Percentiles rank a stretch among this genome's conserved stretches.
Evolutionary conservation across 1,140 invertebrate species (phyloP).

Genomic region (Drosophila lowei): DNA sequence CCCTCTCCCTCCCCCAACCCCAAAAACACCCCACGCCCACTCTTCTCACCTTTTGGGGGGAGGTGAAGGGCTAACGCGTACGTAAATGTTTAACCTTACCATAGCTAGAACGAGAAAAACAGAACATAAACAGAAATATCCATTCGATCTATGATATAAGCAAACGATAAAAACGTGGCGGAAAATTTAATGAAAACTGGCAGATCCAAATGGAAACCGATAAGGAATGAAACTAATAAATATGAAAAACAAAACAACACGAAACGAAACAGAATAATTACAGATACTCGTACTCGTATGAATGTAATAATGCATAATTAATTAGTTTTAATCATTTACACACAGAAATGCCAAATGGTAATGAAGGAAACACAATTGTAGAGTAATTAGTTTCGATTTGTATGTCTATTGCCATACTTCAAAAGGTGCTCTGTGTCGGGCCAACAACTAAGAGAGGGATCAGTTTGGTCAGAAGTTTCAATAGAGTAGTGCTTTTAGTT

Average conservation of each 20-base stretch:
- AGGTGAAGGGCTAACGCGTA: conserved; percentile 26
- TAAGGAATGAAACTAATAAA: neutral
- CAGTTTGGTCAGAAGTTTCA: no score
- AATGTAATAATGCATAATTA: conserved; percentile 26
- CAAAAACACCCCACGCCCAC: conserved; percentile 1
- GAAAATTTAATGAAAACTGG: conserved; percentile 8
- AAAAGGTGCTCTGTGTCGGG: no score
- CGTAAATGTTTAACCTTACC: conserved; percentile 38
- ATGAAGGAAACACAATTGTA: conserved; percentile 26
- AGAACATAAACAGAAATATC: conserved; percentile 5
- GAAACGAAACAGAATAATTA: conserved; percentile 3
- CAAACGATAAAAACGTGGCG: neutral
- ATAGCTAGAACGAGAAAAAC: conserved; percentile 10
- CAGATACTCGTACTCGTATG: neutral
- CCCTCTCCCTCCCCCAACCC: neutral
- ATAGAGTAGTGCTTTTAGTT: no score
- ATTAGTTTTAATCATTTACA: conserved; percentile 53
- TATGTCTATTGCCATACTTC: neutral
- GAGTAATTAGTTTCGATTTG: conserved; percentile 10
- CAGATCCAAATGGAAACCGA: neutral
- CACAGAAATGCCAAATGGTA: conserved; percentile 13
- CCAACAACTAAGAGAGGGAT: no score
- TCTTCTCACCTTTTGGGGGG: neutral
- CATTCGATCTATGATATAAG: conserved; percentile 25
- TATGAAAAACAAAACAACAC: conserved; percentile 3